A percentile compares a stretch with the other conserved stretches of the same genome.
These are phyloP conservation scores for Trichogramma pretiosum DNA, from an alignment of 1,140 invertebrate species.

Conservation along the genomic window DNA sequence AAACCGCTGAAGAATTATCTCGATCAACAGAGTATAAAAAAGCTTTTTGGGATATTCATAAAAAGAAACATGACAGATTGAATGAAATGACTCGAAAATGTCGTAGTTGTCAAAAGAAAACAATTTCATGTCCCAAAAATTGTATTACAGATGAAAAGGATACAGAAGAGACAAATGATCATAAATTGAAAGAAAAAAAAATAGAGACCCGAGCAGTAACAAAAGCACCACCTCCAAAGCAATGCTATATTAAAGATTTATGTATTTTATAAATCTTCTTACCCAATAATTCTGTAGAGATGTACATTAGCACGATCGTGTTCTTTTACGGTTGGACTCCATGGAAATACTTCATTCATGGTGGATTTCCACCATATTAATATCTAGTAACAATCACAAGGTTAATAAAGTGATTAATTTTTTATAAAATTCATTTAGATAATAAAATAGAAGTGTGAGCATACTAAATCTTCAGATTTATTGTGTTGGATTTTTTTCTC, in stretches of 20 bases:
- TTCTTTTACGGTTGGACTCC: conserved; percentile 70
- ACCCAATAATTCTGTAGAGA: conserved; percentile 55
- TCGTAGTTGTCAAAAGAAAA: too few species aligned
- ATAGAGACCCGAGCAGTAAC: not conserved
- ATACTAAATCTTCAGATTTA: conserved; percentile 52
- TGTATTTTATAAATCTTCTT: conserved; percentile 11
- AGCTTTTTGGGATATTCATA: conserved; percentile 19
- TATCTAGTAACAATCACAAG: conserved; percentile 37
- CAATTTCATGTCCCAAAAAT: too few species aligned
- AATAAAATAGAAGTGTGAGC: conserved; percentile 21
- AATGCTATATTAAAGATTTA: not conserved
- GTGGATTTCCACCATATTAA: conserved; percentile 69
- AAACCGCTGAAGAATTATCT: conserved; percentile 25
- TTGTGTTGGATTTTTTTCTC: conserved; percentile 58
- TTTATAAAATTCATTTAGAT: too few species aligned
- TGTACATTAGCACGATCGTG: conserved; percentile 73
- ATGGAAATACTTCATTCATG: conserved; percentile 73
- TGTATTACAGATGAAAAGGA: conserved; percentile 2
- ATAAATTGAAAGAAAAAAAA: not conserved
- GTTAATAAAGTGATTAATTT: conserved; percentile 11
- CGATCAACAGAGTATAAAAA: conserved; percentile 20
- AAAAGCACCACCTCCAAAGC: not conserved
- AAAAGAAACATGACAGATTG: conserved; percentile 10
- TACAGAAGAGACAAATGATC: conserved; percentile 5
- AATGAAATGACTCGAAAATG: too few species aligned